Evolutionary conservation across 2,797 vertebrate genomes (phyloP).

Genomic region (Cossypha dichroa): DNA sequence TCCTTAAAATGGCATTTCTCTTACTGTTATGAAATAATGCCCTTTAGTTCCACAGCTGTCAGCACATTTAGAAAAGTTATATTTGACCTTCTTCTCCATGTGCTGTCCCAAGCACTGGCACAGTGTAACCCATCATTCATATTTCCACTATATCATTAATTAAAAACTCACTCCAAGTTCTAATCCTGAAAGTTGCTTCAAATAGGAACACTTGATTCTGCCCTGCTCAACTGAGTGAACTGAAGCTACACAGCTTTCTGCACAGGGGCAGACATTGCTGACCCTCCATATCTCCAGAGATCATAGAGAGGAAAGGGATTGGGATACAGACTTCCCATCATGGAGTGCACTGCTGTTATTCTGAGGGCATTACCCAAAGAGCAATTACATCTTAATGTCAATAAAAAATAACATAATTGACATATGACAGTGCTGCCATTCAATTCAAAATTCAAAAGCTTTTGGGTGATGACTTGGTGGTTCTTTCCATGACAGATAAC

Average conservation of each 20-base stretch:
- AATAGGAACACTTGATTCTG: background rate
- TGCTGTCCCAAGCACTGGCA: background rate
- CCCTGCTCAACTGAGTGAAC: accelerated
- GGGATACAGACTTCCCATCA: background rate
- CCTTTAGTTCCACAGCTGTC: background rate
- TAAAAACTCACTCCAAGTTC: background rate
- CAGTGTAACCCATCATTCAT: background rate
- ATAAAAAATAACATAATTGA: background rate
- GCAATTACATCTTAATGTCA: background rate
- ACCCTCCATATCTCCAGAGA: background rate
- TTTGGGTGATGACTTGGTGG: background rate
- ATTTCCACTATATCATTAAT: background rate
- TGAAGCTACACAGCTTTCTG: background rate
- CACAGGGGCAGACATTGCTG: background rate
- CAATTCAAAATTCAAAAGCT: background rate
- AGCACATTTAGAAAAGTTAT: background rate
- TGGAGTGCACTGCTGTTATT: background rate
- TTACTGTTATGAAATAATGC: background rate
- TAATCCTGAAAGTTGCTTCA: background rate
- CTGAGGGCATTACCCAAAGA: background rate
- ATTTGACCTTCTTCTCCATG: background rate
- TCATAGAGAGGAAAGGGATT: background rate
- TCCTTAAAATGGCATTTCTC: background rate
- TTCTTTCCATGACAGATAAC: background rate
- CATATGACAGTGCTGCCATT: background rate